phyloP scores from a whole-genome alignment of 2,113 vertebrate genomes.

The Oenanthe melanoleuca region DNA sequence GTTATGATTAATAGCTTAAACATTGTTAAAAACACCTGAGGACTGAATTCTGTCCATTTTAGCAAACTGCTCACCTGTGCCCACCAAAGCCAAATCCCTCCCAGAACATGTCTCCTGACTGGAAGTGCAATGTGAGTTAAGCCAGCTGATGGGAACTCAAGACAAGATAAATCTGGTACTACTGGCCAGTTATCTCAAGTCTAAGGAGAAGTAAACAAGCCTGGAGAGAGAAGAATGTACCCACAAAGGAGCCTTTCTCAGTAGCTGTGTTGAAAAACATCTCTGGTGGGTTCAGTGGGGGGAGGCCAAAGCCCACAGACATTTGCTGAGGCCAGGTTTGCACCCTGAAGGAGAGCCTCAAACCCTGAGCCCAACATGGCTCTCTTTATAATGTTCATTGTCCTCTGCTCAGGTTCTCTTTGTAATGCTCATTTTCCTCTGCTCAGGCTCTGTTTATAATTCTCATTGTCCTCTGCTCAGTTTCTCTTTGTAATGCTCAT shows the following conservation, averaged over 20 bases:
- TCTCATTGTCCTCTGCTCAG: too few relatives aligned
- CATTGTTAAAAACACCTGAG: not conserved
- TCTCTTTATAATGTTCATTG: not conserved
- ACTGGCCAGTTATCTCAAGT: not conserved
- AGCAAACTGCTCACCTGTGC: not conserved
- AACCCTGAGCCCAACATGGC: rapidly evolving
- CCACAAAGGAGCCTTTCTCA: not conserved
- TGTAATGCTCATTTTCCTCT: not conserved
- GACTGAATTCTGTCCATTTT: not conserved
- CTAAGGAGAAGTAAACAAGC: not conserved
- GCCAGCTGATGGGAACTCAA: not conserved
- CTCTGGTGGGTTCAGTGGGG: not conserved
- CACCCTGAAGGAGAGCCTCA: not conserved
- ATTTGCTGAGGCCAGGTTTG: not conserved
- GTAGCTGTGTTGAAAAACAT: rapidly evolving
- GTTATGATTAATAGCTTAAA: not conserved
- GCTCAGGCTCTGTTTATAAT: not conserved
- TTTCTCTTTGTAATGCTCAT: not conserved
- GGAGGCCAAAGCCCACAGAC: not conserved
- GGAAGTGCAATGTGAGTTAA: not conserved
- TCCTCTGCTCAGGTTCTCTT: not conserved
- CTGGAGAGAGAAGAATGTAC: not conserved
- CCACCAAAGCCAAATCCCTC: not conserved
- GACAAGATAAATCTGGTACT: not conserved
- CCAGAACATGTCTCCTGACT: not conserved